These are phyloP conservation scores for Phortica okadai DNA, from an alignment of 2,888 invertebrate genomes.

Conservation along the genomic window DNA sequence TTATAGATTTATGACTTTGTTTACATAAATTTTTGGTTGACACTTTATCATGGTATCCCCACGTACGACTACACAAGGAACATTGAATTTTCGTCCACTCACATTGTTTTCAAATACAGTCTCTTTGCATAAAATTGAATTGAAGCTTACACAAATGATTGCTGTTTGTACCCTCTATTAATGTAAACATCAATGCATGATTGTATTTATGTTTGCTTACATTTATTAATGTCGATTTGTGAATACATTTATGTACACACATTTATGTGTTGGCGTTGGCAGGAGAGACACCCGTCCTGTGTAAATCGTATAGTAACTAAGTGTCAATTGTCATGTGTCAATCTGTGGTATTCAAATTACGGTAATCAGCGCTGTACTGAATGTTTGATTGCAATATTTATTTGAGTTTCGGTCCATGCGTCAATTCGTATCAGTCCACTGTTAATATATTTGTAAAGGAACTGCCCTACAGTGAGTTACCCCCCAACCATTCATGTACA, in stretches of 20 bases:
- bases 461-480: too few relatives aligned
- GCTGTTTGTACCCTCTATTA: conserved; percentile 39
- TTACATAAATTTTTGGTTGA: conserved; percentile 29
- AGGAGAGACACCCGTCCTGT: background rate
- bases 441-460: too few relatives aligned
- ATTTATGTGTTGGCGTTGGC: conserved; percentile 25
- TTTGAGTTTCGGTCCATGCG: background rate
- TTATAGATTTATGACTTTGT: conserved; percentile 48
- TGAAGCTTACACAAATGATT: conserved; percentile 55
- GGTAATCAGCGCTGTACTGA: conserved; percentile 54
- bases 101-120: background rate
- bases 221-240: conserved; percentile 18
- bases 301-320: conserved; percentile 44
- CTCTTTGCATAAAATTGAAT: conserved; percentile 57
- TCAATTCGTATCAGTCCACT: too few relatives aligned
- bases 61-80: too few relatives aligned
- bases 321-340: conserved; percentile 58
- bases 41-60: background rate
- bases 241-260: background rate
- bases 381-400: conserved; percentile 57
- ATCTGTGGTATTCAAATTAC: conserved; percentile 57
- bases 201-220: background rate
- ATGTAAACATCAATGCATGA: background rate
- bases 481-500: too few relatives aligned
- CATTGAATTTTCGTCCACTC: background rate